These are phyloP conservation scores for Nephrotoma guestfalica DNA, from an alignment of 2,888 invertebrate species.

Conservation along the genomic window DNA sequence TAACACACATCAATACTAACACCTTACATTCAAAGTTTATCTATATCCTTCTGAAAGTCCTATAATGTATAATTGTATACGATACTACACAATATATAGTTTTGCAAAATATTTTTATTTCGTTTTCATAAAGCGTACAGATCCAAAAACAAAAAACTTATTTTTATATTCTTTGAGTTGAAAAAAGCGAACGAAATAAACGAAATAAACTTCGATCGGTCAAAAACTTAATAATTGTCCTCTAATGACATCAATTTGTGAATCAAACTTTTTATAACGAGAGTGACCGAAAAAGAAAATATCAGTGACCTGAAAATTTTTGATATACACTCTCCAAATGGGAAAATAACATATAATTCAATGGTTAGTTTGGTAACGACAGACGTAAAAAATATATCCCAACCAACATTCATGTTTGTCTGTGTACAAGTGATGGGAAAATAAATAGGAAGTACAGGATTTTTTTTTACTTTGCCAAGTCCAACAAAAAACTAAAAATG, in stretches of 20 bases:
- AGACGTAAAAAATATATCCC: neutral
- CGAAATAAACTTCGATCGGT: neutral
- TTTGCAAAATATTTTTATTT: too few species aligned
- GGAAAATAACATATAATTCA: neutral
- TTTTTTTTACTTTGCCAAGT: neutral
- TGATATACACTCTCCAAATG: neutral
- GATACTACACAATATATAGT: too few species aligned
- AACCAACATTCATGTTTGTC: too few species aligned
- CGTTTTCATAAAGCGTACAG: too few species aligned
- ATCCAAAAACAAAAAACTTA: neutral
- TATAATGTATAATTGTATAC: too few species aligned
- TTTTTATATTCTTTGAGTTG: neutral
- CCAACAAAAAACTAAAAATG: neutral
- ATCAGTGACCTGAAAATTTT: neutral
- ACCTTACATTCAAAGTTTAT: too few species aligned
- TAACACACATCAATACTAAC: too few species aligned
- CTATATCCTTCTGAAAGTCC: too few species aligned
- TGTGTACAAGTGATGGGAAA: neutral
- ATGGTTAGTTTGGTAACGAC: neutral
- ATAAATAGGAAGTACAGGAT: neutral
- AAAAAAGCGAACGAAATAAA: neutral
- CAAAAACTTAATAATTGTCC: neutral
- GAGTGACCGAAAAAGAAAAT: neutral
- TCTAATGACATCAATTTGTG: neutral
- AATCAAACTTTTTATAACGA: neutral